Evolutionary conservation across 2,113 vertebrate genomes (phyloP).

Genomic region (Trichechus manatus): DNA sequence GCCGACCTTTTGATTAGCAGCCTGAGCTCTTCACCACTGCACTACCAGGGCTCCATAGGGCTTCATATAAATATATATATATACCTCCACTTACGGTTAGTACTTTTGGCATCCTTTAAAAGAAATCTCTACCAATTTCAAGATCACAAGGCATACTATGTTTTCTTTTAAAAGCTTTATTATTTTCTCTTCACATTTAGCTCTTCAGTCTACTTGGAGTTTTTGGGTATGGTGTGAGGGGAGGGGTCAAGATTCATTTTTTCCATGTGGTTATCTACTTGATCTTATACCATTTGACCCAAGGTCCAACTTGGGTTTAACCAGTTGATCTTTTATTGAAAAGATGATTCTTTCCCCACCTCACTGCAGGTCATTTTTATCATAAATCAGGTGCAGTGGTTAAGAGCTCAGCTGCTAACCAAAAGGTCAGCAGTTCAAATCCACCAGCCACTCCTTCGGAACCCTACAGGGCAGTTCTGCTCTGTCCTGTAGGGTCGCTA

Average conservation of each 20-base stretch:
- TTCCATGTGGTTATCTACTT: not conserved
- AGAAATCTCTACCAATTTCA: not conserved
- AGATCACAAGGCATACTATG: not conserved
- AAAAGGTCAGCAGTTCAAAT: no score
- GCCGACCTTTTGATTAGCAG: no score
- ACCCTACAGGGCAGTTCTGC: no score
- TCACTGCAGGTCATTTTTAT: not conserved
- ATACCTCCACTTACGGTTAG: not conserved
- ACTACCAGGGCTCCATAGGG: not conserved
- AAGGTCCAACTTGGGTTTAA: no score
- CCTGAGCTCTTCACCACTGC: no score
- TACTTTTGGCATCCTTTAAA: not conserved
- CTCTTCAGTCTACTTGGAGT: not conserved
- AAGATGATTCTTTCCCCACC: not conserved
- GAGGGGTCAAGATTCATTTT: not conserved
- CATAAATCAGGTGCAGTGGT: not conserved
- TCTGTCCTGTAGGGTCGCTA: no score
- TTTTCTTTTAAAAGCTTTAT: conserved; percentile 39
- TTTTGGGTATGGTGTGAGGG: not conserved
- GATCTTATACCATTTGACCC: not conserved
- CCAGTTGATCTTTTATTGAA: not conserved
- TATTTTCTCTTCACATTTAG: not conserved
- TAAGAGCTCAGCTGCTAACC: no score
- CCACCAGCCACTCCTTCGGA: no score
- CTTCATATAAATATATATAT: not conserved